phyloP scores from a whole-genome alignment of 2,888 invertebrate species.

The Microctonus brassicae region DNA sequence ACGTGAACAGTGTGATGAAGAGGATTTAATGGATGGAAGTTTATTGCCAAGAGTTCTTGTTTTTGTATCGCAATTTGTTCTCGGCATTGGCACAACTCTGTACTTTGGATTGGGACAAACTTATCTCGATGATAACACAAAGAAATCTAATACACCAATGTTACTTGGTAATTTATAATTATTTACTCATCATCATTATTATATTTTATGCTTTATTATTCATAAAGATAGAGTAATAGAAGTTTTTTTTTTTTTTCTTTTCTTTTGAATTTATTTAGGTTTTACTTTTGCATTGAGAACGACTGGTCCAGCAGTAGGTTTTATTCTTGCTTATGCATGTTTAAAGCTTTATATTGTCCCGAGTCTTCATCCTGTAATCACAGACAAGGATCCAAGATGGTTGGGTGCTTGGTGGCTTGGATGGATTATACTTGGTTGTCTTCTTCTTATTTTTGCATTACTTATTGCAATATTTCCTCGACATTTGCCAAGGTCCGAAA shows the following conservation, averaged over 20 bases:
- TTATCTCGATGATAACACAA: slow-evolving; percentile 79
- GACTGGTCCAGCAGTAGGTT: slow-evolving; percentile 75
- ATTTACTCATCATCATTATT: no score
- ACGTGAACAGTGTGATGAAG: slow-evolving; percentile 68
- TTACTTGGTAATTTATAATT: slow-evolving; percentile 70
- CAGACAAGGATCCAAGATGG: slow-evolving; percentile 77
- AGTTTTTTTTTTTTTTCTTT: neutral
- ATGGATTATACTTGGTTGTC: slow-evolving; percentile 72
- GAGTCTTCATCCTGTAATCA: slow-evolving; percentile 74
- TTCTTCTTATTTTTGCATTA: slow-evolving; percentile 75
- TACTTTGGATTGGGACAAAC: slow-evolving; percentile 78
- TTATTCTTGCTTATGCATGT: slow-evolving; percentile 72
- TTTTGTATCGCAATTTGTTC: slow-evolving; percentile 78
- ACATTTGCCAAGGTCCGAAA: slow-evolving; percentile 69
- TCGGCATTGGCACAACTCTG: slow-evolving; percentile 78
- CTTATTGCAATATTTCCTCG: slow-evolving; percentile 78
- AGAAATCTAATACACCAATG: slow-evolving; percentile 76
- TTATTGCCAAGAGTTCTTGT: slow-evolving; percentile 74
- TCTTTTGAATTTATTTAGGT: slow-evolving; percentile 59
- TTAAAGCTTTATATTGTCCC: slow-evolving; percentile 76
- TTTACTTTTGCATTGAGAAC: slow-evolving; percentile 71
- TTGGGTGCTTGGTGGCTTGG: slow-evolving; percentile 85
- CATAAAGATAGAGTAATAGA: no score
- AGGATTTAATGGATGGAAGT: slow-evolving; percentile 65
- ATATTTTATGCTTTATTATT: no score